Evolutionary conservation across 2,888 invertebrate genomes (phyloP).

Genomic region (Drosophila helvetica): DNA sequence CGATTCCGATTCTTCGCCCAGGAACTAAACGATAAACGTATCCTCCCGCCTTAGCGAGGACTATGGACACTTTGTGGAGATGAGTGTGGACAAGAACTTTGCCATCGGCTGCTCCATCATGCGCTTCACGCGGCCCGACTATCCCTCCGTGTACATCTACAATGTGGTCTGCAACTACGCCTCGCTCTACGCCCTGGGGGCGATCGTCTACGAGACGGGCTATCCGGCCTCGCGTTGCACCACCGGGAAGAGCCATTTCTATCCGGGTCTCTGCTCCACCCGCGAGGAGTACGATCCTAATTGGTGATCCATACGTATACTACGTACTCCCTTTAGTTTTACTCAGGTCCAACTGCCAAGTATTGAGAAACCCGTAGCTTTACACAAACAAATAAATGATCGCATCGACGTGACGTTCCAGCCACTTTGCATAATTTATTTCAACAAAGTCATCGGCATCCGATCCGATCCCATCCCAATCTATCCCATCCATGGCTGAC

Average conservation of each 20-base stretch:
- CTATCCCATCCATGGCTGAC: constrained; percentile 19
- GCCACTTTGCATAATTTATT: constrained; percentile 45
- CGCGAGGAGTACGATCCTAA: constrained; percentile 81
- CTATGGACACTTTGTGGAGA: constrained; percentile 83
- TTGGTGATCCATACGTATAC: constrained; percentile 55
- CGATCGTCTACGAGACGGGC: constrained; percentile 80
- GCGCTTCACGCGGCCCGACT: constrained; percentile 79
- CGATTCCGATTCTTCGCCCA: background rate
- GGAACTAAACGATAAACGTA: background rate
- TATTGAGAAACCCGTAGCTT: constrained; percentile 49
- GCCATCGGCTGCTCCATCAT: constrained; percentile 82
- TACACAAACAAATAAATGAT: constrained; percentile 41
- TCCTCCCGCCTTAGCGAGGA: constrained; percentile 69
- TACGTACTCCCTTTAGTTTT: background rate
- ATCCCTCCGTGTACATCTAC: constrained; percentile 76
- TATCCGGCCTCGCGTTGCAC: constrained; percentile 74
- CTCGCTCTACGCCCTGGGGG: constrained; percentile 80
- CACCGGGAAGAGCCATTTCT: constrained; percentile 80
- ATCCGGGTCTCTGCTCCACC: constrained; percentile 82
- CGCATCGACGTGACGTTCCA: constrained; percentile 37
- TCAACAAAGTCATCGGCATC: constrained; percentile 14
- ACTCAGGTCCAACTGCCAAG: constrained; percentile 63
- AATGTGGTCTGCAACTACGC: constrained; percentile 83
- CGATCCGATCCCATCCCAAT: background rate
- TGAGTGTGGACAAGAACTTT: constrained; percentile 81